phyloP scores from a whole-genome alignment of 2,797 vertebrate species.

The Alcedo quadribrachys region DNA sequence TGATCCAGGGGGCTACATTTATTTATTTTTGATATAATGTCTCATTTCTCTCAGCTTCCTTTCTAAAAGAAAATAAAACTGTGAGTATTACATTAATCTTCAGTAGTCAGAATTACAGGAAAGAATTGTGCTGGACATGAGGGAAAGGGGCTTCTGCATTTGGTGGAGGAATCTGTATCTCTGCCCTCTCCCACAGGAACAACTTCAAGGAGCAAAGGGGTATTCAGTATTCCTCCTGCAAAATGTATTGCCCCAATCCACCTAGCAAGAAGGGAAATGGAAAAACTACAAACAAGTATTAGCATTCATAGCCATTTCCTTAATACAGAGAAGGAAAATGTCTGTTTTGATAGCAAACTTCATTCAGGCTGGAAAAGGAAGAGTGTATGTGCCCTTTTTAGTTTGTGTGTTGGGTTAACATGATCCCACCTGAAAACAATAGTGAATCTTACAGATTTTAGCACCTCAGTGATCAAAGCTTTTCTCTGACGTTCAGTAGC shows the following conservation, averaged over 20 bases:
- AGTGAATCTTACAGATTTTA: conserved; percentile 9
- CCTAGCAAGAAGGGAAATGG: neutral
- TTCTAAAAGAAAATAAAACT: neutral
- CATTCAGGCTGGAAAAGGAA: neutral
- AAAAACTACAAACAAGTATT: neutral
- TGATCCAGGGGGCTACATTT: neutral
- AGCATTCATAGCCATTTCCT: neutral
- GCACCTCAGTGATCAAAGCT: conserved; percentile 32
- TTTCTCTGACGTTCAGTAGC: neutral
- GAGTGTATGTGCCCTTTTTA: neutral
- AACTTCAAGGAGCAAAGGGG: neutral
- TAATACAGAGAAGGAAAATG: neutral
- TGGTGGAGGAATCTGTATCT: neutral
- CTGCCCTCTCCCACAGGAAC: neutral
- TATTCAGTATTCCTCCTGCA: neutral
- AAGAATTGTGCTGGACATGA: neutral
- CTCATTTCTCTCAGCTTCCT: neutral
- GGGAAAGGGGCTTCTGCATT: neutral
- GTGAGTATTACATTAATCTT: neutral
- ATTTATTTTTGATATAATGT: neutral
- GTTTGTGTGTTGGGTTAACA: neutral
- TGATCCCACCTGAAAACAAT: neutral
- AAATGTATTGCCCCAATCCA: neutral
- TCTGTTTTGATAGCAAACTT: neutral
- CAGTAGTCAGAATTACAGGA: neutral